Conservation (phyloP, 2,888 invertebrate genomes). For the Zele albiditarsus region DNA sequence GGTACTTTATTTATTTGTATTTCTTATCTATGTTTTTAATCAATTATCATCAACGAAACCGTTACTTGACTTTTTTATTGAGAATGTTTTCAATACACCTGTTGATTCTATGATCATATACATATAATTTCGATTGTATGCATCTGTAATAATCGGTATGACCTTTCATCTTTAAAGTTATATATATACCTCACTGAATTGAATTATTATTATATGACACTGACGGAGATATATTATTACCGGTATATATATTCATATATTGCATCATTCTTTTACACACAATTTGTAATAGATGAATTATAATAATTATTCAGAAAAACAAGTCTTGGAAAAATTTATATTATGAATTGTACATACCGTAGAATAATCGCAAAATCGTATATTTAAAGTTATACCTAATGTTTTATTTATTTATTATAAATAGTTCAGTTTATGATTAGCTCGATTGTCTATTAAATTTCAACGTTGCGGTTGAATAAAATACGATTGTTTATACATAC, state of each 20-base stretch:
- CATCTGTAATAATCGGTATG: background rate
- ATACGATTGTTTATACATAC: background rate
- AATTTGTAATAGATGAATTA: background rate
- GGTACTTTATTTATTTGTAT: constrained; percentile 1
- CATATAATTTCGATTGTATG: background rate
- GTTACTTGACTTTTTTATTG: background rate
- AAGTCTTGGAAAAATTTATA: background rate
- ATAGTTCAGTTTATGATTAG: background rate
- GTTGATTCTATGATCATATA: background rate
- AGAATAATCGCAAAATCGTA: background rate
- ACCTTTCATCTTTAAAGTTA: background rate
- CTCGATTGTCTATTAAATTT: background rate
- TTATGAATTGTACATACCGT: background rate
- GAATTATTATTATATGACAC: constrained; percentile 3
- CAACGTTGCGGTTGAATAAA: background rate
- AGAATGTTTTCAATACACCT: background rate
- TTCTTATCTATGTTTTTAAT: background rate
- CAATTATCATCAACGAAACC: background rate
- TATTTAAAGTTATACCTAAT: background rate
- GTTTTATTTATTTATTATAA: constrained; percentile 4
- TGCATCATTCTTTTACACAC: background rate
- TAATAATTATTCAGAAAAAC: background rate
- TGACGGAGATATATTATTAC: background rate
- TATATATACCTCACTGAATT: background rate
- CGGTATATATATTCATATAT: background rate